These are phyloP conservation scores for Drosophila infuscata DNA, from an alignment of 2,888 invertebrate species.

Conservation along the genomic window DNA sequence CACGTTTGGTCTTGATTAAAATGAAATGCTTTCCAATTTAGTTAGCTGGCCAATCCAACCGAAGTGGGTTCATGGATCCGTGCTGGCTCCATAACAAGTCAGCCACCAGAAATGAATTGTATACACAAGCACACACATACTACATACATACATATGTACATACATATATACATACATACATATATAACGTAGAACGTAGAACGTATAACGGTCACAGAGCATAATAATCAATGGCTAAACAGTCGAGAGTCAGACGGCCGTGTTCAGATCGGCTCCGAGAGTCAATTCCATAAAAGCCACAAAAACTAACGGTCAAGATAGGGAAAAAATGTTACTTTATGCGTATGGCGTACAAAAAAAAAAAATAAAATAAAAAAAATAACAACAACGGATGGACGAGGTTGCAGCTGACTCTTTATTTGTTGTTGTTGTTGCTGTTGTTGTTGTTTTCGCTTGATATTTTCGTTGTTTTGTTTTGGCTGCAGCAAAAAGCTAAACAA, in stretches of 20 bases:
- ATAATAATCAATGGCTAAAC: conserved; percentile 65
- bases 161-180: neutral
- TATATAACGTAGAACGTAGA: neutral
- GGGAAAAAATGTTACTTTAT: conserved; percentile 63
- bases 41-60: conserved; percentile 5
- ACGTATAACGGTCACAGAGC: conserved; percentile 21
- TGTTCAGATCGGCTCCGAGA: conserved; percentile 29
- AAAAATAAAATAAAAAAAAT: neutral
- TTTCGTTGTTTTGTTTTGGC: conserved; percentile 23
- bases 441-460: neutral
- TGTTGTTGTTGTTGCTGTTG: conserved; percentile 1
- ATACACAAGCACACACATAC: neutral
- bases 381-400: conserved; percentile 24
- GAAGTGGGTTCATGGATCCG: conserved; percentile 10
- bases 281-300: conserved; percentile 28
- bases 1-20: neutral
- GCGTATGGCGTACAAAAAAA: conserved; percentile 38
- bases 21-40: conserved; percentile 11
- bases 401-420: conserved; percentile 38
- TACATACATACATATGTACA: neutral
- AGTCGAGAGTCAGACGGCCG: conserved; percentile 42
- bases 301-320: conserved; percentile 40
- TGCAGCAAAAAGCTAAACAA: conserved; percentile 70
- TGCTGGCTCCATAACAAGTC: conserved; percentile 3
- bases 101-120: conserved; percentile 2